phyloP scores from a whole-genome alignment of 1,140 invertebrate genomes.

The Periplaneta americana region DNA sequence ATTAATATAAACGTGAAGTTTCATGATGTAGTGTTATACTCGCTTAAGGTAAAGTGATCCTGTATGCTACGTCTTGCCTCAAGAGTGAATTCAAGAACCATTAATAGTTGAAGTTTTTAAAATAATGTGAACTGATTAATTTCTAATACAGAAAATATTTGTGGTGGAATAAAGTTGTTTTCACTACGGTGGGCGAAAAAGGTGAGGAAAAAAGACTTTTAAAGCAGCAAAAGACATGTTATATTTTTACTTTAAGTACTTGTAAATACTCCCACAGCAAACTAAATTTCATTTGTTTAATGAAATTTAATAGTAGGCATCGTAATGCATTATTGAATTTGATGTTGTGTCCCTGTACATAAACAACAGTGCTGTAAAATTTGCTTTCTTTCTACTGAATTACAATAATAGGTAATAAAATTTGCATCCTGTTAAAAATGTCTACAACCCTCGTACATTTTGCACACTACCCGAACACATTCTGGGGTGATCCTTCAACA shows the following conservation, averaged over 20 bases:
- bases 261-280: neutral
- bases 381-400: neutral
- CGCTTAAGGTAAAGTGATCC: too few relatives aligned
- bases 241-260: neutral
- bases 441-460: neutral
- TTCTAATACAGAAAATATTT: too few relatives aligned
- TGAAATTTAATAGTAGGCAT: neutral
- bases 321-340: neutral
- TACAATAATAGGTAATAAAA: neutral
- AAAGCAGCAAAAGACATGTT: neutral
- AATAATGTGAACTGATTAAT: too few relatives aligned
- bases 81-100: too few relatives aligned
- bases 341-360: neutral
- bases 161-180: too few relatives aligned
- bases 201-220: too few relatives aligned
- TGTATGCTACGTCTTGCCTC: too few relatives aligned
- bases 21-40: too few relatives aligned
- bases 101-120: too few relatives aligned
- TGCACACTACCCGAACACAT: neutral
- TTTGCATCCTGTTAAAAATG: neutral
- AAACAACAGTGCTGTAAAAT: neutral
- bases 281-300: neutral
- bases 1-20: too few relatives aligned
- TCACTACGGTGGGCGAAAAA: too few relatives aligned
- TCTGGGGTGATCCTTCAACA: neutral